phyloP scores from a whole-genome alignment of 2,888 invertebrate species.

The Heteromurus nitidus region DNA sequence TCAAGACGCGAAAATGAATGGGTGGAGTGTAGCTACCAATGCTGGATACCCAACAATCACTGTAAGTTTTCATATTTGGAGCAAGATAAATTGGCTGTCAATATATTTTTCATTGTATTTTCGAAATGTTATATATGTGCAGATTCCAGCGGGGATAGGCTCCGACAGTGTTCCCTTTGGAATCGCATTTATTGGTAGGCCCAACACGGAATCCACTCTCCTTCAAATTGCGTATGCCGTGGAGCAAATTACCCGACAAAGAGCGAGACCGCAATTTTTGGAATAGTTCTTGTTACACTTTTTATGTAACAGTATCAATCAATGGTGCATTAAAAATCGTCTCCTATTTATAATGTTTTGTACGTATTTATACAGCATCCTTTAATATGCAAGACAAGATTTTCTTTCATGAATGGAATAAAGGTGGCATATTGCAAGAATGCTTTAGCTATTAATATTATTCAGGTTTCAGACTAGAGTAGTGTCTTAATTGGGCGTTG shows the following conservation, averaged over 20 bases:
- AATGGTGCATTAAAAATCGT: no score
- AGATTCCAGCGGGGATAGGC: constrained; percentile 67
- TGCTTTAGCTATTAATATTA: no score
- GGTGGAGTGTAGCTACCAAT: constrained; percentile 36
- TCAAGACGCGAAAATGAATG: constrained; percentile 2
- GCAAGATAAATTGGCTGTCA: neutral
- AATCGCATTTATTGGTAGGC: constrained; percentile 56
- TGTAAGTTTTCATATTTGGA: neutral
- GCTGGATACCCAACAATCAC: constrained; percentile 55
- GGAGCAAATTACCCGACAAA: constrained; percentile 19
- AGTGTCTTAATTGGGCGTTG: no score
- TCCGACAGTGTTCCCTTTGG: constrained; percentile 57
- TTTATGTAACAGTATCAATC: neutral
- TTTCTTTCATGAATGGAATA: no score
- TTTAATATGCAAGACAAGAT: no score
- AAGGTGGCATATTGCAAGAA: no score
- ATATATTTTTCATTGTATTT: constrained; percentile 7
- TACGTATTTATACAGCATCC: neutral
- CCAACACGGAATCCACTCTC: constrained; percentile 47
- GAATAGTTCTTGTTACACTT: neutral
- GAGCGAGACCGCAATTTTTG: constrained; percentile 22
- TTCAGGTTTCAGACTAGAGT: no score
- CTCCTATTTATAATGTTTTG: neutral
- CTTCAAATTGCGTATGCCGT: constrained; percentile 46
- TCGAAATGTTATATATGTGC: neutral